Percentiles rank a stretch among this genome's conserved stretches.
These are phyloP conservation scores for Tenthredo amoena DNA, from an alignment of 2,888 invertebrate genomes.

Conservation along the genomic window DNA sequence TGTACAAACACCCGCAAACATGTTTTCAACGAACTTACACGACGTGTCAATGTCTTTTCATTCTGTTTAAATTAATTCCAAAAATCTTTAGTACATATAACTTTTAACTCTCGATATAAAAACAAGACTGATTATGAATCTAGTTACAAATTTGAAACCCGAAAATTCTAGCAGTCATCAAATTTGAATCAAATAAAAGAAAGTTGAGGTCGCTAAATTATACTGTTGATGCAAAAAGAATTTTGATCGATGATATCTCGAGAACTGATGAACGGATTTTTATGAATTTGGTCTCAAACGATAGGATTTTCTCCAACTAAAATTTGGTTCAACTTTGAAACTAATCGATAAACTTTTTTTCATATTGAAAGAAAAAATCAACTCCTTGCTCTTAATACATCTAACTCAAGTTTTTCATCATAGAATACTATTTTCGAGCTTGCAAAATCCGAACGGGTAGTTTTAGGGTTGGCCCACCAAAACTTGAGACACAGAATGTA, in stretches of 20 bases:
- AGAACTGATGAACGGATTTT: not conserved
- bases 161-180: too few species aligned
- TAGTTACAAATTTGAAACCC: too few species aligned
- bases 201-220: too few species aligned
- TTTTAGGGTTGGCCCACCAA: not conserved
- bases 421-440: not conserved
- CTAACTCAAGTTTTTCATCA: not conserved
- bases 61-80: too few species aligned
- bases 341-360: not conserved
- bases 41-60: too few species aligned
- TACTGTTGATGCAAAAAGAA: too few species aligned
- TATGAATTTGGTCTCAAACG: not conserved
- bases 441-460: not conserved
- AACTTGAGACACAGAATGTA: not conserved
- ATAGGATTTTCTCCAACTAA: not conserved
- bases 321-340: not conserved
- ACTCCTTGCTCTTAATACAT: not conserved
- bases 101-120: not conserved
- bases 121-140: not conserved
- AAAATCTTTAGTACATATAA: too few species aligned
- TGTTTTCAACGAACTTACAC: too few species aligned
- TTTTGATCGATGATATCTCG: not conserved
- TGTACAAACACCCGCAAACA: too few species aligned
- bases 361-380: not conserved
- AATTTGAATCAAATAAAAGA: too few species aligned